Percentiles rank a stretch among this genome's conserved stretches.
Evolutionary conservation across 2,888 invertebrate genomes (phyloP).

Genomic region (Callyntrura guangdongensis): DNA sequence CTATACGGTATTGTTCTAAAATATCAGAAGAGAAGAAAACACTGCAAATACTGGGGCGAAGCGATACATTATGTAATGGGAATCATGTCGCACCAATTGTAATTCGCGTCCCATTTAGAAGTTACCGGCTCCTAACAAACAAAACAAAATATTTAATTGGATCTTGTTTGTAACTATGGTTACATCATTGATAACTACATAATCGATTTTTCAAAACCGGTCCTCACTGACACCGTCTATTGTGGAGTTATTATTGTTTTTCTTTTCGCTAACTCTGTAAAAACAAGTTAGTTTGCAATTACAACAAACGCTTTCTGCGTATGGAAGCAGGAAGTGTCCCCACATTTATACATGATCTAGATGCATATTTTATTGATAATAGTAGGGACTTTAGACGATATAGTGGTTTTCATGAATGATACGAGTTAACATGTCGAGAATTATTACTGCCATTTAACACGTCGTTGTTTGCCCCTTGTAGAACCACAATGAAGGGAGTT

Average conservation of each 20-base stretch:
- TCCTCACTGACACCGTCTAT: conserved; percentile 21
- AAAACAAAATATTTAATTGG: neutral
- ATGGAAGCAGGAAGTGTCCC: conserved; percentile 65
- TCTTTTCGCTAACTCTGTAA: neutral
- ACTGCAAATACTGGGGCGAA: neutral
- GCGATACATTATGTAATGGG: neutral
- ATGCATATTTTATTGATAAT: conserved; percentile 26
- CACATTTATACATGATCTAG: conserved; percentile 37
- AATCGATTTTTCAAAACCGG: conserved; percentile 62
- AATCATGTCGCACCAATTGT: too few species aligned
- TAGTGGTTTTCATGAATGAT: neutral
- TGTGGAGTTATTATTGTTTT: conserved; percentile 24
- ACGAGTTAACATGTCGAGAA: neutral
- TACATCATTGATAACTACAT: neutral
- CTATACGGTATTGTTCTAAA: neutral
- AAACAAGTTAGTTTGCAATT: conserved; percentile 38
- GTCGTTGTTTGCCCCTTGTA: neutral
- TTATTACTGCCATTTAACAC: too few species aligned
- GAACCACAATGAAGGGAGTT: conserved; percentile 85
- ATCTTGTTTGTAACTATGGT: neutral
- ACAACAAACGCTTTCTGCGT: conserved; percentile 49
- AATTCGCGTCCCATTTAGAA: neutral
- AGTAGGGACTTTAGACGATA: neutral
- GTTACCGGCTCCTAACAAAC: neutral
- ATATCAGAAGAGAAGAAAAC: neutral